These are phyloP conservation scores for Protonibea diacanthus DNA, from an alignment of 2,797 vertebrate species.

Conservation along the genomic window DNA sequence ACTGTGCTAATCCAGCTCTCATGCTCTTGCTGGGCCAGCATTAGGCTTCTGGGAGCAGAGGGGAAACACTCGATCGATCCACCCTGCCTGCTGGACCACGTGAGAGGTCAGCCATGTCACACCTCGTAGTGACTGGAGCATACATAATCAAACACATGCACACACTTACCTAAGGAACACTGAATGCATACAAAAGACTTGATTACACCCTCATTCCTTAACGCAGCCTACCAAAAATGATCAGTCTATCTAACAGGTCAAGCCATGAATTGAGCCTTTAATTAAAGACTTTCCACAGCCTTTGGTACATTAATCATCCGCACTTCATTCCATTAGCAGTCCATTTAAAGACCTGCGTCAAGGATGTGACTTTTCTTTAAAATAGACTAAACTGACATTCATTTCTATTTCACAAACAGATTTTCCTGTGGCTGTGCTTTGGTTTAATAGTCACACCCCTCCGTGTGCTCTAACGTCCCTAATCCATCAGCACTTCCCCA, in stretches of 20 bases:
- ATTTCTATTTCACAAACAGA: not conserved
- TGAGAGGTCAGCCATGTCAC: conserved; percentile 53
- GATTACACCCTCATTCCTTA: conserved; percentile 1
- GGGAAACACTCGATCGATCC: conserved; percentile 47
- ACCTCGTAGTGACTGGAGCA: conserved; percentile 35
- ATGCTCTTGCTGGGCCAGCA: conserved; percentile 28
- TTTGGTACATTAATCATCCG: conserved; percentile 43
- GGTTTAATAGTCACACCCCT: not conserved
- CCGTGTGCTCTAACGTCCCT: not conserved
- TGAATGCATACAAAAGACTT: not conserved
- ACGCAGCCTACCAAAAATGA: conserved; percentile 12
- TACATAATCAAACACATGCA: conserved; percentile 12
- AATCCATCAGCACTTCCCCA: not conserved
- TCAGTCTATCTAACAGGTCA: conserved; percentile 18
- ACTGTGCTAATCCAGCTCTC: conserved; percentile 51
- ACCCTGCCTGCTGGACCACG: conserved; percentile 2
- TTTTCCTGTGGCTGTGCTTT: not conserved
- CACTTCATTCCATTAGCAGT: conserved; percentile 22
- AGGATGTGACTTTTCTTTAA: not conserved
- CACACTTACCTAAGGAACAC: not conserved
- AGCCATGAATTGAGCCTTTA: conserved; percentile 2
- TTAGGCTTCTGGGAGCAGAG: conserved; percentile 30
- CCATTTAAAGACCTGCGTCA: not conserved
- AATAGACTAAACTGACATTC: not conserved
- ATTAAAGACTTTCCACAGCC: conserved; percentile 21